Base-by-base conservation (phyloP, 2,797 vertebrate species). In the Tangara arthus region DNA sequence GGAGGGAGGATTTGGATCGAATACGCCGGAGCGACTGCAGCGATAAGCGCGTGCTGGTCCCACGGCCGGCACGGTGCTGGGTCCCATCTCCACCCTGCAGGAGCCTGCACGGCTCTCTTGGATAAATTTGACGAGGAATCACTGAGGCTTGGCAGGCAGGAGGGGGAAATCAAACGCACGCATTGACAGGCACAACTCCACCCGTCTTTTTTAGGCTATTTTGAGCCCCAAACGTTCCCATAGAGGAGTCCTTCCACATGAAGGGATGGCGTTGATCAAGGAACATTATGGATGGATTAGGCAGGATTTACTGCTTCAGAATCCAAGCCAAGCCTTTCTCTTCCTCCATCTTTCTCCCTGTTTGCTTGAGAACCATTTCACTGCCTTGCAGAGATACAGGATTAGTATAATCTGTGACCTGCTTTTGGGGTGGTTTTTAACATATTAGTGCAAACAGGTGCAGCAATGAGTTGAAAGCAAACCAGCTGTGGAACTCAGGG, bases 21-120 rank as follows among this genome's bases (percentile, higher is more conserved):
- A 28, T 0, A 4, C 44, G 8, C 13, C 13, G 3, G 1, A 9
- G 46, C 28, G 1, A 7, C 10, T 2, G 6, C 19, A 13, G 60
- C 23, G 8, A n/a, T 9, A 10, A 64, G 3, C 28, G 37, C 10
- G 3, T 24, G 46, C 44, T 26, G 24, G 1, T 22, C 32, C 42
- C 32, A 1, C 22, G 12, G 49, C 73, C 7, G 26, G 32, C 53
- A 37, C 71, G 19, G 15, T 11, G 63, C 39, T n/a, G 24, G 22
- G 17, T 3, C 28, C 6, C 59, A 15, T 5, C 37, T 52, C 28
- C 20, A 15, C 24, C 8, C 26, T 28, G 41, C 8, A 60, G 30
- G 22, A 60, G 30, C 53, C 34, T n/a, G 39, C 47, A 35, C 8
- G 12, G 49, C 37, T 69, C 70, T 35, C 78, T 5, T 4, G 32